Evolutionary conservation across 2,888 invertebrate genomes (phyloP), one percentile per base, ranked within the genome.

Genomic region (Glaucopsyche alexis): DNA sequence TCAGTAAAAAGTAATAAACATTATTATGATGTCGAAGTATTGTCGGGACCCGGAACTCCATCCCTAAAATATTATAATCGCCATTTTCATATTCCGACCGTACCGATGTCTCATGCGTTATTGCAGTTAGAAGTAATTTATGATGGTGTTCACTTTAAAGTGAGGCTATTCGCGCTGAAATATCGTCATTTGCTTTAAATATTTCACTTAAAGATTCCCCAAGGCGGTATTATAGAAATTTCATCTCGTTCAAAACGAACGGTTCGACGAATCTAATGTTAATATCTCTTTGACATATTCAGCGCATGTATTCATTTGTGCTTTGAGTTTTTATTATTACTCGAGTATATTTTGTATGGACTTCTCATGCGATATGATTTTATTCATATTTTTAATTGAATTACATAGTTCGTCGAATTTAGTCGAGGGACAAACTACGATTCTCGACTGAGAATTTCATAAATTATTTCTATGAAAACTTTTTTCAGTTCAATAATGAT

Each of bases 171-270:
- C 86, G 83, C 87, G 87, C 85, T 91, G 89, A 93, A 90, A 92
- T 91, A 93, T 89, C 89, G 91, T 91, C 92, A 90, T 91, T 87
- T 87, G 85, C 83, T 87, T 90, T 91, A 90, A 92, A 92, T 89
- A 91, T 91, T 91, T 90, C 85, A 89, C 87, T 88, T 88, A 87
- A 92, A 88, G 84, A 83, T 84, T 86, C 91, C 89, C 92, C 80
- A 79, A 84, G 89, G 90, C 79, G 80, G 80, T 85, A 84, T 91
- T 89, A 85, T 81, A 84, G 83, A 84, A 55, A 86, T 84, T 84
- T 85, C 82, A 82, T 83, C 81, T 79, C 81, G 81, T 81, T 85
- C 84, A 81, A 83, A 81, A 82, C 79, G 82, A 83, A 85, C 83
- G 82, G 82, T 81, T 81, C 82, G 82, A 84, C 85, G 82, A 83